Conservation (phyloP, 2,113 vertebrate genomes). For the Melierax canorus region DNA sequence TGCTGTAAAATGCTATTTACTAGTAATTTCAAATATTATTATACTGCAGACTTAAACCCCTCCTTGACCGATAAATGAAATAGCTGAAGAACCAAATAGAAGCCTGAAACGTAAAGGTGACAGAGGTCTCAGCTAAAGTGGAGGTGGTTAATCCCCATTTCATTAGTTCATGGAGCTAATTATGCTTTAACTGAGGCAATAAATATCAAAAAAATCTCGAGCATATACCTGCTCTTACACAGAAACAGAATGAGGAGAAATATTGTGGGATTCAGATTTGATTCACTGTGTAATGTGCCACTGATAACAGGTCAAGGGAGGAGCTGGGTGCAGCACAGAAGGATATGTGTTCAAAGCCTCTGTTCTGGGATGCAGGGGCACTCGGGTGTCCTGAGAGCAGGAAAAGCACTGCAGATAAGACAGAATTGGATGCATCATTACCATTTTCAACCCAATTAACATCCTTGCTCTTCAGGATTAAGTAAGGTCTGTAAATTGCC, state of each 20-base stretch:
- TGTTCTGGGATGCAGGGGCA: not conserved
- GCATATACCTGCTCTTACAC: not conserved
- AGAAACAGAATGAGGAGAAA: not conserved
- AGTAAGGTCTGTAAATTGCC: not conserved
- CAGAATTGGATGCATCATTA: constrained; percentile 26
- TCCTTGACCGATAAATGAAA: constrained; percentile 16
- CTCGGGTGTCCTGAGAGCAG: not conserved
- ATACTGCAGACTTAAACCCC: not conserved
- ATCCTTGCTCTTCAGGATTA: not conserved
- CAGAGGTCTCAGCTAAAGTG: not conserved
- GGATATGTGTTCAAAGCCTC: not conserved
- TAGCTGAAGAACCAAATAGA: not conserved
- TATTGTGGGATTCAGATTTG: not conserved
- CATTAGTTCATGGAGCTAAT: not conserved
- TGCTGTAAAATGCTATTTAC: constrained; percentile 29
- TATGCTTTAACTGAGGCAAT: not conserved
- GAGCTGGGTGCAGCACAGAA: not conserved
- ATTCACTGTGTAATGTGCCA: not conserved
- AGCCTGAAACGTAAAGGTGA: not conserved
- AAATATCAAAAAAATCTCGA: not conserved
- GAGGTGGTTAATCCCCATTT: not conserved
- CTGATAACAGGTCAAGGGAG: not conserved
- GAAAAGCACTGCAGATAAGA: not conserved
- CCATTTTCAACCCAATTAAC: constrained; percentile 46
- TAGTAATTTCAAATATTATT: constrained; percentile 17